Evolutionary conservation across 1,140 invertebrate species (phyloP), one percentile per base, ranked within the genome.

Genomic region (Adelges cooleyi): DNA sequence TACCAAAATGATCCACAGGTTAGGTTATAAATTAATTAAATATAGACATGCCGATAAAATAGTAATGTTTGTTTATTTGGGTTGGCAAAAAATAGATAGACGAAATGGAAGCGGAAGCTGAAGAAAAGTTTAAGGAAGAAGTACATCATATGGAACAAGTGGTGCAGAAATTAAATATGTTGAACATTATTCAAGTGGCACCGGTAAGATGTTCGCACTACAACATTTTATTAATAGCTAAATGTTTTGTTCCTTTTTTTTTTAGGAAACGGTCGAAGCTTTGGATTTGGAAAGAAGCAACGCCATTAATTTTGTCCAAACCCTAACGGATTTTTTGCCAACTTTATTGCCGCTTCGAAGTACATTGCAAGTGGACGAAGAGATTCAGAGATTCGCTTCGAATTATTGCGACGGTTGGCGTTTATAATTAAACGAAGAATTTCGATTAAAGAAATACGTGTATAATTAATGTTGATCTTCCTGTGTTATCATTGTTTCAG

Each of bases 331-430:
- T 48, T 74, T 89, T 11, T 72, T 92, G n/a, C 87, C 89, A 0
- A 81, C 83, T 67, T 75, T 92, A 2, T 71, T 87, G 11, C 76
- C 81, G 38, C 76, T 90, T 2, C 77, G 85, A 46, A 88, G 84
- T 70, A 86, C 86, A 42, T 84, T 88, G 22, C 74, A 85, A 76
- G 86, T 93, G 5, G 92, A 96, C 72, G 87, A 93, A 73, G 86
- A 87, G 1, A 77, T 95, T 69, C 91, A 94, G 75, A 86, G 89
- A 71, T 94, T 95, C 73, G 85, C 92, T 1, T 94, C 92, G 1
- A 85, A 87, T 67, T 92, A 92, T 72, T 69, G 66, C 20, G 51
- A 66, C 53, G 59, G 54, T 67, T 52, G 40, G 25, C 20, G 1
- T 49, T 67, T 48, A 17, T 27, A 25, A 25, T 29, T 59, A 22